Evolutionary conservation across 2,888 invertebrate species (phyloP), one percentile per base, ranked within the genome.

Genomic region (Sarcophaga caerulescens): DNA sequence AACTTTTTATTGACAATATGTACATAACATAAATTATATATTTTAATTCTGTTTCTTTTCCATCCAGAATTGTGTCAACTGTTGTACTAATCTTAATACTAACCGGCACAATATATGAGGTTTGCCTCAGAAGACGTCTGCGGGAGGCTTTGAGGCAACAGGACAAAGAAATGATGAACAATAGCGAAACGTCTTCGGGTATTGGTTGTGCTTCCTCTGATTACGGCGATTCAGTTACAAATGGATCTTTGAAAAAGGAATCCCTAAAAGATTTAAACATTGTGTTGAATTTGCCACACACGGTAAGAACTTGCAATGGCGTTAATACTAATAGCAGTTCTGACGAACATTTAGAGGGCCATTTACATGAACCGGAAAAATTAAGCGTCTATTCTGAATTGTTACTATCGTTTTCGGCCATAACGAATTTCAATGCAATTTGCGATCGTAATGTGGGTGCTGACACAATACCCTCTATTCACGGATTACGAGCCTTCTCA

Each of bases 391-490:
- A 90, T 82, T 91, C 93, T 2, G 95, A 97, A 90, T 93, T 97
- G 81, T 93, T 97, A 88, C 94, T 97, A 12, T 97, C 97, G 86
- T 97, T 97, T 93, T 97, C 97, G 21, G 94, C 96, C 88, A 94
- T 95, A 89, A 96, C 96, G 88, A 97, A 97, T 90, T 94, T 96
- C 89, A 96, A 96, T 92, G 96, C 96, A 90, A 95, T 97, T 90
- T 96, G 96, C 91, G 97, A 97, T 91, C 95, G 96, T 89, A 94
- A 95, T 4, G 96, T 97, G 68, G 96, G 97, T 12, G 94, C 96
- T n/a, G 97, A 97, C 91, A 97, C 96, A 0, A 95, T 97, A 86
- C 95, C 97, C 14, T 96, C 96, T 66, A 95, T 96, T 82, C 96
- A 96, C 89, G 96, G 96, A 0, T 92, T 96, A 14, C 93, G 96